These are phyloP conservation scores for Eristalinus aeneus DNA, from an alignment of 2,888 invertebrate genomes.

Conservation along the genomic window DNA sequence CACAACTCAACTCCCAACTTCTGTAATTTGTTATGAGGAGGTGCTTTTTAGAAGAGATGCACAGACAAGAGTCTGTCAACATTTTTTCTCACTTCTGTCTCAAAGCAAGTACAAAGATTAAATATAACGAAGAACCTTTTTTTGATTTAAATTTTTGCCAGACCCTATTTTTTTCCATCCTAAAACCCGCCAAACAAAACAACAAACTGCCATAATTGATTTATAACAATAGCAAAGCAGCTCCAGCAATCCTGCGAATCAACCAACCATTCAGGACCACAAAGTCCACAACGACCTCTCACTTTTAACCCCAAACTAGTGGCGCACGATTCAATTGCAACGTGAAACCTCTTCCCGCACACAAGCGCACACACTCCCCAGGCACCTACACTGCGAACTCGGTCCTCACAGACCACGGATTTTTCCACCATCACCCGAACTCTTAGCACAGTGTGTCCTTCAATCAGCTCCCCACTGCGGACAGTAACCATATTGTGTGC, in stretches of 20 bases:
- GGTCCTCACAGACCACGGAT: constrained; percentile 31
- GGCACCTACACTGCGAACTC: constrained; percentile 13
- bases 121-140: too few species aligned
- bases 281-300: constrained; percentile 54
- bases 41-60: too few species aligned
- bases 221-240: constrained; percentile 42
- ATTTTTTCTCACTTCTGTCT: too few species aligned
- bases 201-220: constrained; percentile 52
- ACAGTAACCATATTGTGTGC: constrained; percentile 52
- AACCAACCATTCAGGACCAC: constrained; percentile 31
- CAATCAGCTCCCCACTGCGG: constrained; percentile 27
- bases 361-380: neutral
- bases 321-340: constrained; percentile 47
- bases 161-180: too few species aligned
- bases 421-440: constrained; percentile 50
- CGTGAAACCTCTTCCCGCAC: constrained; percentile 30
- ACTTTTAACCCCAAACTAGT: constrained; percentile 55
- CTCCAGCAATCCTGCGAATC: constrained; percentile 37
- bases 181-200: neutral
- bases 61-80: too few species aligned
- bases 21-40: too few species aligned
- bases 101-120: too few species aligned
- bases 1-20: too few species aligned
- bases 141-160: too few species aligned
- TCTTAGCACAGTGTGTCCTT: constrained; percentile 1